These are phyloP conservation scores for Pseudomyrmex dendroicus DNA, from an alignment of 1,140 invertebrate genomes.

Conservation along the genomic window DNA sequence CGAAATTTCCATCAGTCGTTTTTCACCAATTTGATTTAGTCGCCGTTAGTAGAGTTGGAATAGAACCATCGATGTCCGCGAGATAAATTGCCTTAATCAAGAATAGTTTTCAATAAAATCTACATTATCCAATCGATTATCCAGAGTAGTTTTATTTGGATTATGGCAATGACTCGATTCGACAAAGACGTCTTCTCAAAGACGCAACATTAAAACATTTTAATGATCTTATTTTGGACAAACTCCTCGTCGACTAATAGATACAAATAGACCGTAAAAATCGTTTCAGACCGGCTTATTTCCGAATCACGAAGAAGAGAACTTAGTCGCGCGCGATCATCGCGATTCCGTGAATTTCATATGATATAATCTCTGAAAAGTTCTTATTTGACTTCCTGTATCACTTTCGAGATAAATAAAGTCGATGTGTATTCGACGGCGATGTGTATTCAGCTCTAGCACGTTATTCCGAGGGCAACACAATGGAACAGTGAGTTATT, in stretches of 20 bases:
- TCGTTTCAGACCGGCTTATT: constrained; percentile 22
- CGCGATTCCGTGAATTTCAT: background rate
- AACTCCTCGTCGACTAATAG: constrained; percentile 32
- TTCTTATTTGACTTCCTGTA: background rate
- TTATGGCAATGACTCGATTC: background rate
- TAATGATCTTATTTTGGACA: constrained; percentile 18
- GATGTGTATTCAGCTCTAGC: constrained; percentile 12
- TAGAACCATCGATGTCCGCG: background rate
- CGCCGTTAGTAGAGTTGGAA: background rate
- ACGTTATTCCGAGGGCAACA: constrained; percentile 10
- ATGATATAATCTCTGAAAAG: constrained; percentile 12
- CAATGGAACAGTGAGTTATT: constrained; percentile 26
- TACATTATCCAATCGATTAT: constrained; percentile 24
- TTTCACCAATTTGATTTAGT: background rate
- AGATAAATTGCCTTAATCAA: background rate
- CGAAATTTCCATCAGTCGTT: too few species aligned
- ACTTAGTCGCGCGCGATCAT: background rate
- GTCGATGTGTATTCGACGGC: too few species aligned
- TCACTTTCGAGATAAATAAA: constrained; percentile 16
- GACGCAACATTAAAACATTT: constrained; percentile 15
- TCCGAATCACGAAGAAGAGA: constrained; percentile 29
- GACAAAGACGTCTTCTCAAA: background rate
- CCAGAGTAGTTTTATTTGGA: background rate
- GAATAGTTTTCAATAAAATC: constrained; percentile 12
- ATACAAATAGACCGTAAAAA: constrained; percentile 22